phyloP scores from a whole-genome alignment of 2,113 vertebrate genomes.

The Corapipo altera region DNA sequence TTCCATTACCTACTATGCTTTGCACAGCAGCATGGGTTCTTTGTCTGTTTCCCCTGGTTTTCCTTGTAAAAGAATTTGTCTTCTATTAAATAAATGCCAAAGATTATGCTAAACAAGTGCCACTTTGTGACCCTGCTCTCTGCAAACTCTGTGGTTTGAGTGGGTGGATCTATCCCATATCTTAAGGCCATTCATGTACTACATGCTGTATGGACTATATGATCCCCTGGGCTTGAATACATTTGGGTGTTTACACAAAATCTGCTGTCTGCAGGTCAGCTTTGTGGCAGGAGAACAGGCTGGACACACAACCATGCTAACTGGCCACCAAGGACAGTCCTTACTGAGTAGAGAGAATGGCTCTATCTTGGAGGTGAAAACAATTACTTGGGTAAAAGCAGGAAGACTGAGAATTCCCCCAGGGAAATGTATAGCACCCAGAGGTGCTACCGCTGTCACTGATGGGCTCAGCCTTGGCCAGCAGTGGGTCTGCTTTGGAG shows the following conservation, averaged over 20 bases:
- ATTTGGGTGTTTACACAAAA: not conserved
- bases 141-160: not conserved
- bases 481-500: not conserved
- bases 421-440: accelerated
- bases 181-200: not conserved
- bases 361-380: not conserved
- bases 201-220: not conserved
- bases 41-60: not conserved
- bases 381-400: not conserved
- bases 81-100: not conserved
- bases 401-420: not conserved
- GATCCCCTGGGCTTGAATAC: not conserved
- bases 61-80: not conserved
- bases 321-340: not conserved
- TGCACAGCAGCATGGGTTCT: not conserved
- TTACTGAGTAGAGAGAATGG: not conserved
- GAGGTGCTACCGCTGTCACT: not conserved
- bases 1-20: not conserved
- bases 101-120: not conserved
- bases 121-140: not conserved
- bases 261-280: not conserved
- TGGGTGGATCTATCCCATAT: not conserved
- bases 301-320: not conserved
- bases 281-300: not conserved
- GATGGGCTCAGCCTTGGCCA: not conserved